These are phyloP conservation scores for Trochalopteron elliotii DNA, from an alignment of 2,113 vertebrate species.

Conservation along the genomic window DNA sequence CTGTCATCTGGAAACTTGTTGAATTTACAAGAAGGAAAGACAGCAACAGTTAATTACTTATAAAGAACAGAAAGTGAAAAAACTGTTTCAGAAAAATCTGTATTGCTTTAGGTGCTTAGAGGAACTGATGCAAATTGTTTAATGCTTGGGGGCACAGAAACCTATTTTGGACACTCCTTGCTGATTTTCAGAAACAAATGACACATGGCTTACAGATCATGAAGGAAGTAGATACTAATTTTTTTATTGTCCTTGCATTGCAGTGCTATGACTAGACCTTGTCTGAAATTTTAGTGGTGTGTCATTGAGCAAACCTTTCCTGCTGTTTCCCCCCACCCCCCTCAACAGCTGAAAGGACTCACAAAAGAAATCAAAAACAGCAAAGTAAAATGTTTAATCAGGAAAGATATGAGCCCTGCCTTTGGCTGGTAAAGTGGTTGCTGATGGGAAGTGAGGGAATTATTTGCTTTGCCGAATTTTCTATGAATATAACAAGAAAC, in stretches of 20 bases:
- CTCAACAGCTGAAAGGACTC: background rate
- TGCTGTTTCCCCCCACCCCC: fast-evolving
- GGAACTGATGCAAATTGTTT: background rate
- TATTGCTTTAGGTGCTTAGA: background rate
- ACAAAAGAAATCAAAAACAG: background rate
- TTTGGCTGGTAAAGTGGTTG: background rate
- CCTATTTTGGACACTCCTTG: background rate
- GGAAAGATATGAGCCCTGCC: background rate
- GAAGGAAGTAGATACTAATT: background rate
- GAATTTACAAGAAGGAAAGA: background rate
- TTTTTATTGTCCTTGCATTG: background rate
- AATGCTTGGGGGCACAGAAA: background rate
- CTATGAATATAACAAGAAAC: background rate
- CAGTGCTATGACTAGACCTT: background rate
- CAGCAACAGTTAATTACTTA: fast-evolving
- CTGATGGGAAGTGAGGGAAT: fast-evolving
- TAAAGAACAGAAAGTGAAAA: background rate
- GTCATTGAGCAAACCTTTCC: background rate
- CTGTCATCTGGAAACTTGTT: background rate
- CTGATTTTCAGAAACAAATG: constrained; percentile 4
- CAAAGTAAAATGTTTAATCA: background rate
- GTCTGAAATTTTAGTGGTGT: background rate
- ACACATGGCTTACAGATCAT: background rate
- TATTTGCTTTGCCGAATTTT: background rate
- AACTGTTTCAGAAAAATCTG: background rate